phyloP scores from a whole-genome alignment of 2,797 vertebrate species.

The Capromys pilorides region DNA sequence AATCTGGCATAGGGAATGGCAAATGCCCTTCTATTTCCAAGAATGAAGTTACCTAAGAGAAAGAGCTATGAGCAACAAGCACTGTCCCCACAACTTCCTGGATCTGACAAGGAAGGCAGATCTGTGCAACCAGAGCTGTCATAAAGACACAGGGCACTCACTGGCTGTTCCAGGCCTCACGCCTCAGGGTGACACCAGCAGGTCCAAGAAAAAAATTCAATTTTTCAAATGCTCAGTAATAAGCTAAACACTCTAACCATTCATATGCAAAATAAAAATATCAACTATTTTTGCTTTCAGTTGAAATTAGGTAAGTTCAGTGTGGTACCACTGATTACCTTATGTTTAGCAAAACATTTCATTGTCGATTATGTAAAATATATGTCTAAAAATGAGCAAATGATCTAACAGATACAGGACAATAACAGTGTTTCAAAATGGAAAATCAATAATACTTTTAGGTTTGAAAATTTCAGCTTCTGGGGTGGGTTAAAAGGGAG shows the following conservation, averaged over 20 bases:
- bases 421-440: slow-evolving; percentile 35
- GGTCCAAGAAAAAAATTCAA: background rate
- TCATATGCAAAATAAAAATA: slow-evolving; percentile 7
- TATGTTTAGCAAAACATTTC: background rate
- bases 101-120: background rate
- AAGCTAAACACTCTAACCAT: background rate
- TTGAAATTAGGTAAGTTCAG: background rate
- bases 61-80: background rate
- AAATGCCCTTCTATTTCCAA: background rate
- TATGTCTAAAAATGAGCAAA: background rate
- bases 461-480: background rate
- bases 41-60: slow-evolving; percentile 5
- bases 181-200: background rate
- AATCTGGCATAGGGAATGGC: background rate
- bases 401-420: background rate
- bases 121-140: background rate
- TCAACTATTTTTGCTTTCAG: background rate
- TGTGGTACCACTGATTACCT: background rate
- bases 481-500: background rate
- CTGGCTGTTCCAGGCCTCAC: background rate
- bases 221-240: background rate
- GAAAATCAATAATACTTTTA: background rate
- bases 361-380: background rate
- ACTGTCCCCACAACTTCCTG: background rate
- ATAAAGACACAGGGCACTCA: background rate